These are phyloP conservation scores for Xenopus borealis DNA, from an alignment of 2,113 vertebrate genomes.

Conservation along the genomic window DNA sequence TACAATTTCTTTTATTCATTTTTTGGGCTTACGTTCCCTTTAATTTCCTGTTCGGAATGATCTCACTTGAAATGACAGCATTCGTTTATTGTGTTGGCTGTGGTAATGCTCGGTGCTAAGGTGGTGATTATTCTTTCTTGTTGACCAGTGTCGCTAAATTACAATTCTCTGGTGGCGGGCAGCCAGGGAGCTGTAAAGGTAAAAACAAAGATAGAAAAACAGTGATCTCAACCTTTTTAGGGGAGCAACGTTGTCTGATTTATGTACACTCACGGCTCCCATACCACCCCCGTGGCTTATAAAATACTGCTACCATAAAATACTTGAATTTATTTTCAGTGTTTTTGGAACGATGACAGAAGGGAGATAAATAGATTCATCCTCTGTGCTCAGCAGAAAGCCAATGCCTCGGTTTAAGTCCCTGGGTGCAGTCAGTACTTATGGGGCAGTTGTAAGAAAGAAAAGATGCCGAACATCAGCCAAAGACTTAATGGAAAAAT, in stretches of 20 bases:
- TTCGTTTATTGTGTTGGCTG: too few species aligned
- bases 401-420: neutral
- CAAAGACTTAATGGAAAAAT: too few species aligned
- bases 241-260: constrained; percentile 16
- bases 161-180: neutral
- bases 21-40: too few species aligned
- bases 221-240: constrained; percentile 28
- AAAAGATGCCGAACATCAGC: too few species aligned
- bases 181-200: neutral
- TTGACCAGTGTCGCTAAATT: constrained; percentile 7
- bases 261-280: constrained; percentile 22
- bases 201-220: constrained; percentile 15
- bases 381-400: constrained; percentile 26
- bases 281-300: constrained; percentile 19
- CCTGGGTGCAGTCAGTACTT: neutral
- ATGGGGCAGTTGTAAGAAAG: too few species aligned
- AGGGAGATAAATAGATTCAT: constrained; percentile 30
- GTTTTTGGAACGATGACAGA: constrained; percentile 33
- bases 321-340: constrained; percentile 30
- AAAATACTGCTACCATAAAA: constrained; percentile 31
- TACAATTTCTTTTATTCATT: too few species aligned
- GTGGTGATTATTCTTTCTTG: neutral
- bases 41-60: too few species aligned
- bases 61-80: too few species aligned
- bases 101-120: too few species aligned